Evolutionary conservation across 2,797 vertebrate genomes (phyloP).

Genomic region (Antrozous pallidus): DNA sequence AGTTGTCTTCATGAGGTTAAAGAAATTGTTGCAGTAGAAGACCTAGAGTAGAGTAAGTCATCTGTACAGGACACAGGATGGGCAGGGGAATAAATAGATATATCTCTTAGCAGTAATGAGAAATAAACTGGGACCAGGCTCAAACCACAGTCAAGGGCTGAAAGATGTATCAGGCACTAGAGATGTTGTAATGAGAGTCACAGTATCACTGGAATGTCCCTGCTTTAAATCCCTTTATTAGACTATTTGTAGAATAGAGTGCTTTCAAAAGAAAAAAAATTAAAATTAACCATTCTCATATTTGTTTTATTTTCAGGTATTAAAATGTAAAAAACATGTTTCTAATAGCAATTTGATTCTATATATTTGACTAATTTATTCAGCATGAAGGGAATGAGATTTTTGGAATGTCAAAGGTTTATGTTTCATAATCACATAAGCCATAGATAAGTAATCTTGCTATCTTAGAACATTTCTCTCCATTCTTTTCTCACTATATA

Average conservation of each 20-base stretch:
- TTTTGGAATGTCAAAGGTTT: neutral
- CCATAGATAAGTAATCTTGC: neutral
- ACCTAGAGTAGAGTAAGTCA: too few species aligned
- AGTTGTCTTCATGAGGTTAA: neutral
- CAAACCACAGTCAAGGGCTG: neutral
- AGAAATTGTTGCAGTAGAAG: neutral
- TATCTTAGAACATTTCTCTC: neutral
- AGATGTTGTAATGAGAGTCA: neutral
- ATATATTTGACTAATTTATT: neutral
- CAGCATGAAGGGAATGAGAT: neutral
- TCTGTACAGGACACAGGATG: neutral
- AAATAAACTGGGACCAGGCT: neutral
- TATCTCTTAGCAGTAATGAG: neutral
- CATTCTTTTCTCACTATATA: neutral
- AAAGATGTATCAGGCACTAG: neutral
- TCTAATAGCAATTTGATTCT: neutral
- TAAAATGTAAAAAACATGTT: neutral
- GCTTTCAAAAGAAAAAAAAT: neutral
- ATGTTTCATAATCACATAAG: neutral
- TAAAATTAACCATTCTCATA: neutral
- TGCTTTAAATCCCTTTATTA: neutral
- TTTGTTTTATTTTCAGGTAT: slow-evolving; percentile 35
- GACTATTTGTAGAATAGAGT: neutral
- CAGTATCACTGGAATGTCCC: neutral
- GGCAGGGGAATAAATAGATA: neutral